Percentiles rank a stretch among this genome's conserved stretches.
These are phyloP conservation scores for Epicauta chinensis DNA, from an alignment of 1,140 invertebrate species.

Conservation along the genomic window DNA sequence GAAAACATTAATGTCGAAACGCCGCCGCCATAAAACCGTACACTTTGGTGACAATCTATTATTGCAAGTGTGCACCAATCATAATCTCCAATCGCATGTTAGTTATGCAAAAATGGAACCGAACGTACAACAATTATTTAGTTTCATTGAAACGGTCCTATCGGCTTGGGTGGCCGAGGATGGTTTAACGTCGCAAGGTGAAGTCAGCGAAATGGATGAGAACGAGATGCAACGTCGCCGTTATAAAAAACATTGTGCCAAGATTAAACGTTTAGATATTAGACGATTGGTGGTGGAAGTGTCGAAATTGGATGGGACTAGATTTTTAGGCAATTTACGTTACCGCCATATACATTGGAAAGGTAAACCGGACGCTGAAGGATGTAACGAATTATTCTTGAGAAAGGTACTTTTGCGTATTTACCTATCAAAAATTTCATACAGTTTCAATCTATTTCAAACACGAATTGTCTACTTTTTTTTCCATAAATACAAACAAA, in stretches of 20 bases:
- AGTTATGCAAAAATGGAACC: conserved; percentile 49
- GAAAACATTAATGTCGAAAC: conserved; percentile 42
- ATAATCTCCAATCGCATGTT: conserved; percentile 33
- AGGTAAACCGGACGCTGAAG: conserved; percentile 54
- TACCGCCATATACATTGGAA: conserved; percentile 68
- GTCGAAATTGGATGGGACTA: conserved; percentile 54
- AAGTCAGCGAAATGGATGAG: conserved; percentile 57
- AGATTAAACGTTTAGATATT: conserved; percentile 57
- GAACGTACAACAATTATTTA: conserved; percentile 72
- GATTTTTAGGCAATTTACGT: conserved; percentile 55
- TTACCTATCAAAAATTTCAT: too few species aligned
- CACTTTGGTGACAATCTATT: conserved; percentile 66
- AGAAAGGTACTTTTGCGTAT: too few species aligned
- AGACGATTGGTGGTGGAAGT: conserved; percentile 58
- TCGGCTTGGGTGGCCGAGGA: conserved; percentile 64
- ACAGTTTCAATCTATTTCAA: too few species aligned
- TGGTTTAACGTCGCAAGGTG: conserved; percentile 57
- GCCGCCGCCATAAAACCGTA: conserved; percentile 64
- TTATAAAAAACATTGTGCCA: conserved; percentile 58
- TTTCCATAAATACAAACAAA: too few species aligned
- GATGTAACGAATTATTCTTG: conserved; percentile 68
- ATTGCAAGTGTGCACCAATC: conserved; percentile 60
- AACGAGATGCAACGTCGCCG: conserved; percentile 55
- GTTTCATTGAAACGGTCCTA: conserved; percentile 64
- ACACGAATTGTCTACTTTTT: too few species aligned